A percentile compares a stretch with the other conserved stretches of the same genome.
Evolutionary conservation across 2,797 vertebrate genomes (phyloP).

Genomic region (Rhinoraja longicauda): DNA sequence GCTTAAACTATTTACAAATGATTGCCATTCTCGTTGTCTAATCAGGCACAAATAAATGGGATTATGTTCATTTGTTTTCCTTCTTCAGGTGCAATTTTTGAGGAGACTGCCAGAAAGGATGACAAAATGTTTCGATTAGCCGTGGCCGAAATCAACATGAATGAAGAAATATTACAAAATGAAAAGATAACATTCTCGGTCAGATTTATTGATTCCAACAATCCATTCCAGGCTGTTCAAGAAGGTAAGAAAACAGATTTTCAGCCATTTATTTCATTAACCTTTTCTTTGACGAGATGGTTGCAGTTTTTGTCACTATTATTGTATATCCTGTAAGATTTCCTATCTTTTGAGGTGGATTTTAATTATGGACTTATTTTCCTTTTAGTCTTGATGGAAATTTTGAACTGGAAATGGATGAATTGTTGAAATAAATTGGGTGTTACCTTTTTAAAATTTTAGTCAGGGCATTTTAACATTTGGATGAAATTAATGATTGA

Average conservation of each 20-base stretch:
- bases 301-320: background rate
- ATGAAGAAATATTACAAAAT: conserved; percentile 36
- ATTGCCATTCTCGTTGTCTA: background rate
- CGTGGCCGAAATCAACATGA: conserved; percentile 31
- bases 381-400: background rate
- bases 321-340: background rate
- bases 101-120: conserved; percentile 34
- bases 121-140: conserved; percentile 38
- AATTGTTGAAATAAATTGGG: background rate
- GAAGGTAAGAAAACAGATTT: conserved; percentile 7
- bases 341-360: background rate
- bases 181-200: conserved; percentile 37
- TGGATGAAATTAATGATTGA: background rate
- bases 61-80: background rate
- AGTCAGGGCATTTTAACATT: background rate
- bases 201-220: conserved; percentile 36
- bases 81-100: conserved; percentile 30
- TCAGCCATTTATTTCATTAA: background rate
- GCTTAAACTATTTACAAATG: background rate
- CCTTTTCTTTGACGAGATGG: background rate
- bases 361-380: background rate
- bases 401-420: background rate
- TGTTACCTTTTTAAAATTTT: background rate
- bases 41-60: background rate
- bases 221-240: conserved; percentile 36